Evolutionary conservation across 2,797 vertebrate genomes (phyloP).

Genomic region (Clarias platycephalus): DNA sequence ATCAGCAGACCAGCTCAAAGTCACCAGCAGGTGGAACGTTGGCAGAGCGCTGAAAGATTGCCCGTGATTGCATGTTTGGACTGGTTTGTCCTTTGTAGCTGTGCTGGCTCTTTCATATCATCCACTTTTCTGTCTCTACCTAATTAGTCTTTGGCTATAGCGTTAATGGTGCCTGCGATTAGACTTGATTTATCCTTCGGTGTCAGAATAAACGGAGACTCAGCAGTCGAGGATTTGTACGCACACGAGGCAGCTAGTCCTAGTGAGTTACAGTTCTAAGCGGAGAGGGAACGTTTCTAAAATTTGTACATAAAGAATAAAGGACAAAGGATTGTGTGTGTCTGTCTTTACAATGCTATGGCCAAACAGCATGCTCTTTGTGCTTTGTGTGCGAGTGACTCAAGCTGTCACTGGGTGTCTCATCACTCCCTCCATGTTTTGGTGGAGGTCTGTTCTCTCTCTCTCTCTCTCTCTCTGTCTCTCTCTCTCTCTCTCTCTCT

Average conservation of each 20-base stretch:
- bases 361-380: slow-evolving; percentile 41
- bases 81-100: slow-evolving; percentile 32
- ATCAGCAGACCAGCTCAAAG: slow-evolving; percentile 15
- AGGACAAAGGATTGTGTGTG: slow-evolving; percentile 44
- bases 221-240: slow-evolving; percentile 33
- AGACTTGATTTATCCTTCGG: slow-evolving; percentile 37
- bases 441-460: slow-evolving; percentile 29
- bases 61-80: slow-evolving; percentile 18
- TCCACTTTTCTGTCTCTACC: neutral
- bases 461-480: neutral
- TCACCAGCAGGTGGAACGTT: slow-evolving; percentile 10
- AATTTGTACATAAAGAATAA: slow-evolving; percentile 25
- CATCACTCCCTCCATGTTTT: slow-evolving; percentile 41
- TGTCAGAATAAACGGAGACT: slow-evolving; percentile 28
- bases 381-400: slow-evolving; percentile 41
- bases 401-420: slow-evolving; percentile 43
- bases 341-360: slow-evolving; percentile 23
- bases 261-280: slow-evolving; percentile 14
- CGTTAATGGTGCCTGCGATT: slow-evolving; percentile 11
- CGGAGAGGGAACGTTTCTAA: neutral
- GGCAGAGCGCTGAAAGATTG: slow-evolving; percentile 12
- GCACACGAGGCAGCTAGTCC: slow-evolving; percentile 1
- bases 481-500: neutral
- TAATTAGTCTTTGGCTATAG: slow-evolving; percentile 39
- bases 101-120: neutral